phyloP scores from a whole-genome alignment of 2,113 vertebrate species.

The Rhinoderma darwinii region DNA sequence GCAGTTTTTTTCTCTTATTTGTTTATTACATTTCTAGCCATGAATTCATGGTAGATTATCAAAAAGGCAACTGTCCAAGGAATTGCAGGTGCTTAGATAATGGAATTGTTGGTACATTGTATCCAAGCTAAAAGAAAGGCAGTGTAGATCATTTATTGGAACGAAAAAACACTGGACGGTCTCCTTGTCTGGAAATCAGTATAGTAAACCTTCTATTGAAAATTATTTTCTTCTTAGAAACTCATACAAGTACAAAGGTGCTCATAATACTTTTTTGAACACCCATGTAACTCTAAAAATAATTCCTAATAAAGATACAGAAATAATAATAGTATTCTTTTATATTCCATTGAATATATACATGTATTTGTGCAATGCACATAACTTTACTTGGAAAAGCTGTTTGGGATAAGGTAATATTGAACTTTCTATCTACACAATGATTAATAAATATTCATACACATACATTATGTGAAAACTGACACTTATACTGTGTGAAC shows the following conservation, averaged over 20 bases:
- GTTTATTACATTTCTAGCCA: neutral
- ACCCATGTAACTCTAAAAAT: too few species aligned
- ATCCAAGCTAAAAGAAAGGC: neutral
- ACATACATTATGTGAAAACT: too few species aligned
- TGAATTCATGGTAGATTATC: neutral
- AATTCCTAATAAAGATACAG: too few species aligned
- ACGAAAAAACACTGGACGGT: neutral
- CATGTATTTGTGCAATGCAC: too few species aligned
- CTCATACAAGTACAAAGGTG: neutral
- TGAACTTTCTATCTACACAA: too few species aligned
- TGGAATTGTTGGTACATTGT: neutral
- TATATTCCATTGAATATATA: too few species aligned
- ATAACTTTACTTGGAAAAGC: too few species aligned
- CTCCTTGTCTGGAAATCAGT: neutral
- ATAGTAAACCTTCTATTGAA: neutral
- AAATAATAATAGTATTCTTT: too few species aligned
- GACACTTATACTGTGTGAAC: too few species aligned
- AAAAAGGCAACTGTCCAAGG: neutral
- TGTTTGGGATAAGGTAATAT: too few species aligned
- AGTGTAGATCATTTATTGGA: neutral
- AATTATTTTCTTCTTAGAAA: neutral
- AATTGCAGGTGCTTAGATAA: neutral
- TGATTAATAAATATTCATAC: too few species aligned
- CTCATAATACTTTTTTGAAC: too few species aligned
- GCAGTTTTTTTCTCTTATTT: neutral